These are phyloP conservation scores for Scleropages formosus DNA, from an alignment of 2,797 vertebrate species.

Conservation along the genomic window DNA sequence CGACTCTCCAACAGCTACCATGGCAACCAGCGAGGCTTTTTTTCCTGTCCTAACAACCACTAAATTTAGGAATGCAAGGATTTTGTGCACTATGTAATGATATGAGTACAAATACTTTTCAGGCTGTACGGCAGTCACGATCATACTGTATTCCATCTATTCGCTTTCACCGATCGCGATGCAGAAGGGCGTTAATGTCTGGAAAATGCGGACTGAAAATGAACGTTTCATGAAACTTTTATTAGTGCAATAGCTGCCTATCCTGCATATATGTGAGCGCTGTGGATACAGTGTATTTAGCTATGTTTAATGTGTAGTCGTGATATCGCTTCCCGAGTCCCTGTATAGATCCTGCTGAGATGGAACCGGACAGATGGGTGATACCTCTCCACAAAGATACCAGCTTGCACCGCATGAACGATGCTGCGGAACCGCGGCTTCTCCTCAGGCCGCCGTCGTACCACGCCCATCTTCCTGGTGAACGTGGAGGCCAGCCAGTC, in stretches of 20 bases:
- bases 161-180: too few species aligned
- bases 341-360: background rate
- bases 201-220: background rate
- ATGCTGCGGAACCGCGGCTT: conserved; percentile 96
- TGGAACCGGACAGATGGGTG: background rate
- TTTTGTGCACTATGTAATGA: background rate
- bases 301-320: background rate
- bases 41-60: background rate
- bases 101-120: background rate
- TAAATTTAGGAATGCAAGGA: background rate
- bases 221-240: background rate
- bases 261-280: too few species aligned
- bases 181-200: background rate
- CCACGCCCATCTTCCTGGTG: conserved; percentile 91
- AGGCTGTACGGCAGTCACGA: too few species aligned
- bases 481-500: conserved; percentile 98
- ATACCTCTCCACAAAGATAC: conserved; percentile 97
- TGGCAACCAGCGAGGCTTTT: conserved; percentile 40
- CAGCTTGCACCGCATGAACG: conserved; percentile 94
- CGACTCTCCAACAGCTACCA: conserved; percentile 42
- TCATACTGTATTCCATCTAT: too few species aligned
- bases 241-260: background rate
- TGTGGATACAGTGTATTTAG: background rate
- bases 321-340: background rate
- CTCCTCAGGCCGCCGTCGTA: conserved; percentile 85